Evolutionary conservation across 2,113 vertebrate species (phyloP).

Genomic region (human (Homo sapiens)): DNA sequence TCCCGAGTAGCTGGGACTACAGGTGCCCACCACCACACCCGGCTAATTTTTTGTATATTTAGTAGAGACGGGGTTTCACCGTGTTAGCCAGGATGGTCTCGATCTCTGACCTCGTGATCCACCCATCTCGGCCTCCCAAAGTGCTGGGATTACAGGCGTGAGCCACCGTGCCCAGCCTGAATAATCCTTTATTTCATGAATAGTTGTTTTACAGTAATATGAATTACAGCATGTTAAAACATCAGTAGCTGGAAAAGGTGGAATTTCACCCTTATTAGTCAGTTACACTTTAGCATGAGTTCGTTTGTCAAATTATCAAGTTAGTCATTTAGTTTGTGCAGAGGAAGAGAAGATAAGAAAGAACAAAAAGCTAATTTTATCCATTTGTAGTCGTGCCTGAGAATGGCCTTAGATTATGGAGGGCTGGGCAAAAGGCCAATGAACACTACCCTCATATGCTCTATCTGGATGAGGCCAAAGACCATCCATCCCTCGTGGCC

Average conservation of each 20-base stretch:
- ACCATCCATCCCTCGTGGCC: background rate
- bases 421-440: background rate
- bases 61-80: no score
- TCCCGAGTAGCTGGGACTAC: no score
- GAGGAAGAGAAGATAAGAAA: background rate
- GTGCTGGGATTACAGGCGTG: no score
- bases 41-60: no score
- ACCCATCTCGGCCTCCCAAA: no score
- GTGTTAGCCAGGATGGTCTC: no score
- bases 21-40: no score
- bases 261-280: background rate
- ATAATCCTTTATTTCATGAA: constrained; percentile 1
- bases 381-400: background rate
- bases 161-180: background rate
- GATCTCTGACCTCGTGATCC: no score
- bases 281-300: background rate
- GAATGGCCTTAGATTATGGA: background rate
- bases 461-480: background rate
- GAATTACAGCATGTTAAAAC: constrained; percentile 1
- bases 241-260: background rate
- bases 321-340: background rate
- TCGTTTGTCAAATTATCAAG: background rate
- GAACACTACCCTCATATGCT: background rate
- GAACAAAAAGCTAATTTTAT: background rate
- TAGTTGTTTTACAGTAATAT: background rate